Base-by-base conservation (phyloP, 1,140 invertebrate species). In the Venustaconcha ellipsiformis region DNA sequence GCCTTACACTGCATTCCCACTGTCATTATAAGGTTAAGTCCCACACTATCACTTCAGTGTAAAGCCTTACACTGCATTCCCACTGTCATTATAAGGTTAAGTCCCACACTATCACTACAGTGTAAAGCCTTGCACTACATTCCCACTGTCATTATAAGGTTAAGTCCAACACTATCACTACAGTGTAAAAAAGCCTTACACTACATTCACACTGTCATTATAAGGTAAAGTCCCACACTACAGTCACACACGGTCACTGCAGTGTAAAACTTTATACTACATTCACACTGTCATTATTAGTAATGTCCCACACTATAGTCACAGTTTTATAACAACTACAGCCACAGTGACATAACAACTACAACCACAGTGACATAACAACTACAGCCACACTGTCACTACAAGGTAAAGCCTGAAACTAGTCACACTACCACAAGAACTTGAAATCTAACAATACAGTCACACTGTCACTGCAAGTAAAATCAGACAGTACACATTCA, bases 81-180 rank as follows among this genome's bases (percentile, higher is more conserved):
- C 63, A 11, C 30, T 76, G 2, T 37, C 26, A 55, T 20, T 76
- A 56, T 20, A 64, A 67, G 60, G 74, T 76, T 70, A 48, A 68
- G 17, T 6, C 30, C 17, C 5, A 30, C 26, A 30, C 26, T 30
- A 30, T 37, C 26, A 55, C 26, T 76, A 56, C 20, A 64, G 59
- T 48, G 74, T 76, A 76, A 12, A 68, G 23, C 23, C 23, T 23
- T 30, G 2, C 26, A 55, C 59, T 14, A 23, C 57, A 26, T 68
- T 69, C 11, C 59, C 63, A 11, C 30, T 76, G 2, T 37, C 26
- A 55, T 20, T 76, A 56, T 20, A 64, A 67, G 60, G 74, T 76
- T 70, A 48, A 68, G 17, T 6, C 30, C 17, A 0, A 30, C 26
- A 30, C 26, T 30, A 30, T 37, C 26, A 55, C 26, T 76, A 56